Conservation (phyloP, 2,113 vertebrate species). For the Corythaixoides concolor region DNA sequence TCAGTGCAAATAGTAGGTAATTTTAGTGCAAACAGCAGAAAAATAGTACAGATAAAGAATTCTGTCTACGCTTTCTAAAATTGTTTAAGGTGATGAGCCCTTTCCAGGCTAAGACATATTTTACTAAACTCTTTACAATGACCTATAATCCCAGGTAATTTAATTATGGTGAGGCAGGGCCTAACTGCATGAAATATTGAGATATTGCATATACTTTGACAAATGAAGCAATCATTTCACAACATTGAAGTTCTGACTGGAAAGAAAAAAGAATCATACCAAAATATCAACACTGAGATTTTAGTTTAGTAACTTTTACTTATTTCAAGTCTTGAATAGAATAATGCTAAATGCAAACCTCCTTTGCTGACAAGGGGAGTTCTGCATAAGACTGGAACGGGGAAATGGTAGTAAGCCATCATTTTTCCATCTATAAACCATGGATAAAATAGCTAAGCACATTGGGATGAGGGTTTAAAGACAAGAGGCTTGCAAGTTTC, state of each 20-base stretch:
- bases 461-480: not conserved
- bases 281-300: not conserved
- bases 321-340: not conserved
- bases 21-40: not conserved
- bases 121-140: not conserved
- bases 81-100: not conserved
- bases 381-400: not conserved
- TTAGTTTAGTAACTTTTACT: not conserved
- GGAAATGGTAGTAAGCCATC: not conserved
- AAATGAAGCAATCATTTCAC: not conserved
- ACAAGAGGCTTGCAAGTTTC: rapidly evolving
- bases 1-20: not conserved
- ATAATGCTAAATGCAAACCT: not conserved
- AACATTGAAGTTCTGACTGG: not conserved
- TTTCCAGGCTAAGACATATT: not conserved
- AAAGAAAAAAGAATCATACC: not conserved
- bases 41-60: not conserved
- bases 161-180: not conserved
- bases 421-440: not conserved
- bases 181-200: not conserved
- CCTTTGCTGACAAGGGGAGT: not conserved
- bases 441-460: not conserved
- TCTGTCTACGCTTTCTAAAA: not conserved
- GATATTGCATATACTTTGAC: not conserved
- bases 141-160: not conserved